These are phyloP conservation scores for Montipora capricornis DNA, from an alignment of 64 coral and sea anemone genomes.

Conservation along the genomic window DNA sequence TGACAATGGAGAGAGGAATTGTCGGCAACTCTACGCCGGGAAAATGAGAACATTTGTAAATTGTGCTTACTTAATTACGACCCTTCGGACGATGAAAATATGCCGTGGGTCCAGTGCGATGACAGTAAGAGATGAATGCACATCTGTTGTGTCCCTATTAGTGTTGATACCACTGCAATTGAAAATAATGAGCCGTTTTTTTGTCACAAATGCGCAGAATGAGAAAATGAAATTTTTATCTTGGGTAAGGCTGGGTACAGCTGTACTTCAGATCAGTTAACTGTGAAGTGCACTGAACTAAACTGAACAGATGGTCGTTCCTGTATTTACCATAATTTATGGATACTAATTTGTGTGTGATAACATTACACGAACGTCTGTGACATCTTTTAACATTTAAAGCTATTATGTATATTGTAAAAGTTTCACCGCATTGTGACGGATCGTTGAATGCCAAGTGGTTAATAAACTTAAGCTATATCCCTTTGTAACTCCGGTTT, in stretches of 20 bases:
- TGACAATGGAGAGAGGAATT: slow-evolving; percentile 14
- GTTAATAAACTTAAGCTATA: neutral
- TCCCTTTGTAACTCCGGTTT: neutral
- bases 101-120: slow-evolving; percentile 70
- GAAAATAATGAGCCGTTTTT: slow-evolving; percentile 46
- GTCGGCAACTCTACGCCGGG: neutral
- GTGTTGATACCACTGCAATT: slow-evolving; percentile 44
- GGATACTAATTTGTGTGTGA: neutral
- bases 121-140: slow-evolving; percentile 50
- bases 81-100: slow-evolving; percentile 41
- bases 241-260: neutral
- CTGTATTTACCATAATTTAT: neutral
- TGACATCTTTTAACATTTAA: neutral
- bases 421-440: neutral
- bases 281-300: neutral
- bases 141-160: slow-evolving; percentile 48
- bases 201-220: slow-evolving; percentile 32
- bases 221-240: neutral
- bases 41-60: slow-evolving; percentile 41
- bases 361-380: neutral
- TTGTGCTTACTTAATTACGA: slow-evolving; percentile 44
- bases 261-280: neutral
- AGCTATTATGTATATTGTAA: neutral
- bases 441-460: neutral
- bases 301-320: neutral